Evolutionary conservation across 2,797 vertebrate species (phyloP).

Genomic region (Sebastes paucispinis): DNA sequence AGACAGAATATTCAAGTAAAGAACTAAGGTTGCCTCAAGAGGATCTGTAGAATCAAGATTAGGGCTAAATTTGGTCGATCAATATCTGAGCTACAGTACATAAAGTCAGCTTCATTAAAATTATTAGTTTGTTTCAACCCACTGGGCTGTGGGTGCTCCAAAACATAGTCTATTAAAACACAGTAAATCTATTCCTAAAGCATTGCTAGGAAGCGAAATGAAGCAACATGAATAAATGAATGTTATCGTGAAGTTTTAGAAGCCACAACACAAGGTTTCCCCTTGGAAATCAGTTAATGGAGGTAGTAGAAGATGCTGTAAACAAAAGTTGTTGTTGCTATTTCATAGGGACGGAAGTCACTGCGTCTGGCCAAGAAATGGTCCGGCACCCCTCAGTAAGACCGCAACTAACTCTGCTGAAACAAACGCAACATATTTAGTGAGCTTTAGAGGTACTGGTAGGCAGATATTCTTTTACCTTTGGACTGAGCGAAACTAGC

Average conservation of each 20-base stretch:
- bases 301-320: neutral
- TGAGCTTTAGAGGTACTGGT: too few relatives aligned
- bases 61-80: neutral
- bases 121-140: conserved; percentile 3
- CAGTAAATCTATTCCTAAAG: neutral
- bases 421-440: fast-evolving
- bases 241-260: neutral
- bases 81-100: neutral
- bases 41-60: neutral
- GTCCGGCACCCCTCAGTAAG: neutral
- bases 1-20: neutral
- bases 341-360: neutral
- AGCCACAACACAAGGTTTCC: neutral
- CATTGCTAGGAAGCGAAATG: neutral
- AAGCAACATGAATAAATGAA: neutral
- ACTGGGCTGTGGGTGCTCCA: neutral
- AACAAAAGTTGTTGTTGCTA: neutral
- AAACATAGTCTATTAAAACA: neutral
- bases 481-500: too few relatives aligned
- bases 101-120: neutral
- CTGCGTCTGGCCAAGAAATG: neutral
- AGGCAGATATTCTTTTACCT: too few relatives aligned
- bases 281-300: neutral
- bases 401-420: neutral
- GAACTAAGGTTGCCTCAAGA: neutral